A percentile compares a stretch with the other conserved stretches of the same genome.
phyloP scores from a whole-genome alignment of 2,888 invertebrate genomes.

The Tridacna gigas region DNA sequence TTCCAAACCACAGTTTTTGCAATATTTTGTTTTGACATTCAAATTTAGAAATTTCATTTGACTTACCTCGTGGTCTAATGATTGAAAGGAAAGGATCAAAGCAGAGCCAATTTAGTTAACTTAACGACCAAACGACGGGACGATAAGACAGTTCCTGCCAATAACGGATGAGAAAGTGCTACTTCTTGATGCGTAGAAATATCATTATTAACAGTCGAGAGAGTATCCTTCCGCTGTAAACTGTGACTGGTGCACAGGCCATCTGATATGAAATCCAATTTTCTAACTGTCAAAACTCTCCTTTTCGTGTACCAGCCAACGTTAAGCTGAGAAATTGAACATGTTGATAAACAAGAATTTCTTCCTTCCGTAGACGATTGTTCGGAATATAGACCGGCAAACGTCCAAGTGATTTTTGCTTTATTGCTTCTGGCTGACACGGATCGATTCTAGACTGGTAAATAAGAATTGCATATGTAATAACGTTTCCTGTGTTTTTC shows the following conservation, averaged over 20 bases:
- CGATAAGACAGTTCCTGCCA: constrained; percentile 55
- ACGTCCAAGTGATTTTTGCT: constrained; percentile 45
- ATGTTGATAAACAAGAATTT: constrained; percentile 63
- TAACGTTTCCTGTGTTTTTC: constrained; percentile 67
- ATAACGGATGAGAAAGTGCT: constrained; percentile 43
- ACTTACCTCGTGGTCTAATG: too few relatives aligned
- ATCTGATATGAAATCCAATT: constrained; percentile 79
- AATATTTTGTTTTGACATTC: too few relatives aligned
- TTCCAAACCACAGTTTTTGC: too few relatives aligned
- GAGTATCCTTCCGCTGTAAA: constrained; percentile 55
- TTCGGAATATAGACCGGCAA: constrained; percentile 61
- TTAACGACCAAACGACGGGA: constrained; percentile 44
- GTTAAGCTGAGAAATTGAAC: constrained; percentile 76
- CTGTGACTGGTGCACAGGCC: constrained; percentile 38
- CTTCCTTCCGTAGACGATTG: constrained; percentile 72
- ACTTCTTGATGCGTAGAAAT: constrained; percentile 59
- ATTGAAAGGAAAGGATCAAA: too few relatives aligned
- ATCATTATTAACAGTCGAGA: constrained; percentile 64
- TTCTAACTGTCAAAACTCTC: constrained; percentile 77
- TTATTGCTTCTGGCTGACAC: constrained; percentile 37
- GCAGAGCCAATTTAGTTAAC: too few relatives aligned
- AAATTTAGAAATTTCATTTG: too few relatives aligned
- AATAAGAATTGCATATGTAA: constrained; percentile 51
- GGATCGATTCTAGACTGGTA: constrained; percentile 54
- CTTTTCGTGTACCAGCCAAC: constrained; percentile 66